Evolutionary conservation across 2,888 invertebrate species (phyloP).

Genomic region (Prosapia bicincta): DNA sequence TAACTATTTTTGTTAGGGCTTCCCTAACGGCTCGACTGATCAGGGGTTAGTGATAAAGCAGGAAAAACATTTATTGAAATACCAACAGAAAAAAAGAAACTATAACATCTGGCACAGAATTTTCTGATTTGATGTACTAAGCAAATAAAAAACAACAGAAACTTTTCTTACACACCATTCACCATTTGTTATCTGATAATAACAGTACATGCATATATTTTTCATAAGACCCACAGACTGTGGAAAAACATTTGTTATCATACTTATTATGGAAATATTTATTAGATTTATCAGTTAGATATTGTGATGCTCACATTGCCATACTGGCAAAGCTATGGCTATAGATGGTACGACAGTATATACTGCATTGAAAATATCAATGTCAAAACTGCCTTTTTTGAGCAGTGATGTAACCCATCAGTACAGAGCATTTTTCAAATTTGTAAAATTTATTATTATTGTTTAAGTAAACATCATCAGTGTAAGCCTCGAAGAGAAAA

Average conservation of each 20-base stretch:
- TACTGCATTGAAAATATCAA: constrained; percentile 39
- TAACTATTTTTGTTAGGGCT: too few relatives aligned
- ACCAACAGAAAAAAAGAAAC: too few relatives aligned
- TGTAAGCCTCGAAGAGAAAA: constrained; percentile 41
- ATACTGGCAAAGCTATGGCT: constrained; percentile 45
- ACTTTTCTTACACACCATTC: background rate
- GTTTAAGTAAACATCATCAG: constrained; percentile 45
- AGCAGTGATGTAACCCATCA: background rate
- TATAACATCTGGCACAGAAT: too few relatives aligned
- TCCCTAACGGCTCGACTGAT: too few relatives aligned
- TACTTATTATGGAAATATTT: constrained; percentile 46
- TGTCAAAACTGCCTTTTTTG: background rate
- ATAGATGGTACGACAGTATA: constrained; percentile 45
- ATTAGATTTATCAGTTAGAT: constrained; percentile 43
- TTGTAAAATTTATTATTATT: constrained; percentile 40
- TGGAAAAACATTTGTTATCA: constrained; percentile 44
- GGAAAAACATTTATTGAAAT: too few relatives aligned
- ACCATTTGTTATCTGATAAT: background rate
- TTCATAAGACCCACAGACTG: constrained; percentile 43
- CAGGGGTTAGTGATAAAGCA: too few relatives aligned
- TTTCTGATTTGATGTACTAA: too few relatives aligned
- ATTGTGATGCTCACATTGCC: constrained; percentile 44
- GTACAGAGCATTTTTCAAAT: background rate
- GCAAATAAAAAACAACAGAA: background rate
- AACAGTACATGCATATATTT: constrained; percentile 35